These are phyloP conservation scores for Cataglyphis rosenhaueri DNA, from an alignment of 2,888 invertebrate genomes.

Conservation along the genomic window DNA sequence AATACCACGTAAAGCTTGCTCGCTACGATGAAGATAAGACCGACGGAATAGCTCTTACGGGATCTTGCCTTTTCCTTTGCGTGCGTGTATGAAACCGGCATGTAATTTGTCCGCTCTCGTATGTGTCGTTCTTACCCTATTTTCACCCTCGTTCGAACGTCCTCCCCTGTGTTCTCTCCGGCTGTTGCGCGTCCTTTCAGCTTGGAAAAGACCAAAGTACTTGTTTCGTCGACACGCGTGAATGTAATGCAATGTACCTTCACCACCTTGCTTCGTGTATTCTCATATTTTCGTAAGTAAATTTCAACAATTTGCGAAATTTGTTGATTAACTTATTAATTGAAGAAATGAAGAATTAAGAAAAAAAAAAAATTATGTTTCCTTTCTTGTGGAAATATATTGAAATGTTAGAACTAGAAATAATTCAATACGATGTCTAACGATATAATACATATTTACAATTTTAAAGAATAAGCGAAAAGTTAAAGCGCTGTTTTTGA, in stretches of 20 bases:
- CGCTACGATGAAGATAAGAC: constrained; percentile 34
- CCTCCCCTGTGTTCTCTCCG: constrained; percentile 48
- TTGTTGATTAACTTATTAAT: background rate
- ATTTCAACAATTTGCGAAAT: constrained; percentile 10
- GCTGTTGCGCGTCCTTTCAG: constrained; percentile 38
- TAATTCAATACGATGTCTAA: background rate
- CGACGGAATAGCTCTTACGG: constrained; percentile 28
- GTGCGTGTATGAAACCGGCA: constrained; percentile 73
- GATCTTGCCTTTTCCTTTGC: constrained; percentile 54
- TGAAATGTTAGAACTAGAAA: background rate
- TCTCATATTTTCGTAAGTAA: constrained; percentile 53
- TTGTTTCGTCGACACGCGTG: constrained; percentile 56
- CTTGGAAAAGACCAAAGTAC: constrained; percentile 52
- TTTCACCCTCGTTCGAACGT: constrained; percentile 54
- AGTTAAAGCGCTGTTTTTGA: background rate
- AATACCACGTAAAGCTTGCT: constrained; percentile 42
- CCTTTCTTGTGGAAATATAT: background rate
- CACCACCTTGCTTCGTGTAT: constrained; percentile 66
- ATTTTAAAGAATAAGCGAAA: constrained; percentile 2
- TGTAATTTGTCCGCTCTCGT: constrained; percentile 62
- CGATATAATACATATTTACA: background rate
- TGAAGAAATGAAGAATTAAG: background rate
- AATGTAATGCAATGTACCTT: constrained; percentile 57
- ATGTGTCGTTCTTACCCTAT: constrained; percentile 65
- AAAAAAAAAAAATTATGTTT: background rate